Conservation (phyloP, 2,888 invertebrate species). For the Epinotia demarniana region DNA sequence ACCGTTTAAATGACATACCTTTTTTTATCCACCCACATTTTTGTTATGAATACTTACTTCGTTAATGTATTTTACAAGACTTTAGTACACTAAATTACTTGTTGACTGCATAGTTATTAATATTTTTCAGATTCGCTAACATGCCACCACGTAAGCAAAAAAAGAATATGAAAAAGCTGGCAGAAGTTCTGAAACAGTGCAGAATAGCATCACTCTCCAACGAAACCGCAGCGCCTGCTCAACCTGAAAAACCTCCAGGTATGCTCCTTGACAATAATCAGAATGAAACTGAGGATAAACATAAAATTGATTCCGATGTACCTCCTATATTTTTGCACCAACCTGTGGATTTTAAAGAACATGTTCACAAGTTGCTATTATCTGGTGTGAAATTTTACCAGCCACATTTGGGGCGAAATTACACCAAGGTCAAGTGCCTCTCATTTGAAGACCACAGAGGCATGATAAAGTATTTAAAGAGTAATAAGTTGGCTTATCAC, state of each 20-base stretch:
- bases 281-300: slow-evolving; percentile 37
- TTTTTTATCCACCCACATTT: slow-evolving; percentile 12
- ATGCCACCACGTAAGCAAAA: slow-evolving; percentile 45
- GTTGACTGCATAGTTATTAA: neutral
- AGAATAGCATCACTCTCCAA: slow-evolving; percentile 46
- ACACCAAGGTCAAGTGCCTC: slow-evolving; percentile 58
- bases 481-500: slow-evolving; percentile 63
- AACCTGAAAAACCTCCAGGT: slow-evolving; percentile 37
- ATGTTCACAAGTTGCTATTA: slow-evolving; percentile 55
- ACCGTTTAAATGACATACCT: neutral
- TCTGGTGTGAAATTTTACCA: slow-evolving; percentile 59
- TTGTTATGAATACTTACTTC: neutral
- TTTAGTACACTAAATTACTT: neutral
- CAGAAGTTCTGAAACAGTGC: slow-evolving; percentile 48
- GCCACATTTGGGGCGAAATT: slow-evolving; percentile 51
- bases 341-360: slow-evolving; percentile 54
- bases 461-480: slow-evolving; percentile 61
- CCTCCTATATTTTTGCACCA: slow-evolving; percentile 66
- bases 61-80: neutral
- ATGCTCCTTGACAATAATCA: slow-evolving; percentile 49
- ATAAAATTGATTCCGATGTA: slow-evolving; percentile 49
- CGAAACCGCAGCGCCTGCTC: neutral
- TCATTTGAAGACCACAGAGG: slow-evolving; percentile 60
- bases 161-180: slow-evolving; percentile 49
- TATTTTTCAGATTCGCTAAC: slow-evolving; percentile 3